Evolutionary conservation across 2,888 invertebrate genomes (phyloP), one percentile per base, ranked within the genome.

Genomic region (Octodonta nipae): DNA sequence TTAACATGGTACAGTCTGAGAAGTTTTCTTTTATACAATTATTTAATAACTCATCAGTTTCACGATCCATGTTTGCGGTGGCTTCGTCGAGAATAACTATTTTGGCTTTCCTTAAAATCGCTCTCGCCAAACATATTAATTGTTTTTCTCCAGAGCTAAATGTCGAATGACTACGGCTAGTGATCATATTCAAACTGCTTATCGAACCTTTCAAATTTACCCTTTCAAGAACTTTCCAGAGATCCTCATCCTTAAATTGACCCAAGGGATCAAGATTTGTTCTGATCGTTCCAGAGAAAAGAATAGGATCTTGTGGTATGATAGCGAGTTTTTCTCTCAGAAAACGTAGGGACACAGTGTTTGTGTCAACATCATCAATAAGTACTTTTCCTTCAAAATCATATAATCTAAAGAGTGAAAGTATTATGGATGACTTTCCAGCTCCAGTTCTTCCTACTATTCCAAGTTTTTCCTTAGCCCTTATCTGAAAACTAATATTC

Each of bases 181-280:
- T 41, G 17, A 37, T 33, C 5, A 36, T 32, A 7, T 72, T 72
- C 15, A 86, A 62, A 26, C 65, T 76, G 35, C 60, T 55, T 22
- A 84, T 70, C 0, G 71, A 68, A 28, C 73, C 70, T 50, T 84
- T 85, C 25, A 88, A 51, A 47, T 79, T 75, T 12, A 43, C 38
- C 28, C 35, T 81, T 41, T 84, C 83, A 14, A 91, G 62, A 0
- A 82, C 84, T 37, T 71, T 67, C 89, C 89, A 91, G 1, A 92
- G 60, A 35, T 78, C 70, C 10, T 71, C 69, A 47, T 91, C 89
- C 0, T 71, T 67, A 51, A 78, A 79, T 49, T 77, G 73, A 35
- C 76, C 72, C 54, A 86, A 85, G 2, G 89, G 91, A 64, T 91
- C 91, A 33, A 92, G 67, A 63, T 91, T 92, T 49, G 77, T 76